Percentiles rank a stretch among this genome's conserved stretches.
Evolutionary conservation across 2,888 invertebrate genomes (phyloP).

Genomic region (Loripinus fragilis): DNA sequence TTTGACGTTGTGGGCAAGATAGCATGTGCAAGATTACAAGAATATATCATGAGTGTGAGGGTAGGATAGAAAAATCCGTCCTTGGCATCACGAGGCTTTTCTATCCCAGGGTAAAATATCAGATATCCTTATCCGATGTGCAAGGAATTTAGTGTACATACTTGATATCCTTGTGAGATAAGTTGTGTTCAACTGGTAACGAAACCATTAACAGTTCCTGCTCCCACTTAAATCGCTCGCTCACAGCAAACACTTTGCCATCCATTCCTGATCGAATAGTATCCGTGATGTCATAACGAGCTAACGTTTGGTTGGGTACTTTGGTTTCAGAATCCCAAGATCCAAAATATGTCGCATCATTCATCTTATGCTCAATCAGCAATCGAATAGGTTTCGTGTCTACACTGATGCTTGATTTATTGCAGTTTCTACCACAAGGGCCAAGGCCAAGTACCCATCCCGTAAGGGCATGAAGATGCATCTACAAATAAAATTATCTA

Average conservation of each 20-base stretch:
- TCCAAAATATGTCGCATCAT: constrained; percentile 52
- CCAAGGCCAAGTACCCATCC: constrained; percentile 67
- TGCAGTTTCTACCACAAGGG: constrained; percentile 62
- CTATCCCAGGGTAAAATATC: no score
- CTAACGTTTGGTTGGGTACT: not conserved
- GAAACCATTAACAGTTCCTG: constrained; percentile 51
- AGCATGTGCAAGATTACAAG: no score
- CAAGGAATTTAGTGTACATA: constrained; percentile 22
- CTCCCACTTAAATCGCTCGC: constrained; percentile 55
- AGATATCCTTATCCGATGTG: no score
- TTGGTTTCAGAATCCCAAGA: constrained; percentile 46
- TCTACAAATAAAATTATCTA: constrained; percentile 35
- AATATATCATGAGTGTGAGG: no score
- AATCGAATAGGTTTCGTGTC: constrained; percentile 37
- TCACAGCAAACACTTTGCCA: constrained; percentile 57
- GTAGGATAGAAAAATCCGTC: no score
- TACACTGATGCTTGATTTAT: constrained; percentile 36
- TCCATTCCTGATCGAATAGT: constrained; percentile 24
- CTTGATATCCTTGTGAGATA: constrained; percentile 39
- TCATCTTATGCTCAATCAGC: not conserved
- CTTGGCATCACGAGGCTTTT: no score
- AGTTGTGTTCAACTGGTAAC: constrained; percentile 25
- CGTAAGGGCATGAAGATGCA: constrained; percentile 57
- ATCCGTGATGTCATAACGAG: constrained; percentile 30
- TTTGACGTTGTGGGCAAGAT: no score